Evolutionary conservation across 92 coral and sea anemone species (phyloP), one percentile per base, ranked within the genome.

Genomic region (Umimayanthus chanpuru): DNA sequence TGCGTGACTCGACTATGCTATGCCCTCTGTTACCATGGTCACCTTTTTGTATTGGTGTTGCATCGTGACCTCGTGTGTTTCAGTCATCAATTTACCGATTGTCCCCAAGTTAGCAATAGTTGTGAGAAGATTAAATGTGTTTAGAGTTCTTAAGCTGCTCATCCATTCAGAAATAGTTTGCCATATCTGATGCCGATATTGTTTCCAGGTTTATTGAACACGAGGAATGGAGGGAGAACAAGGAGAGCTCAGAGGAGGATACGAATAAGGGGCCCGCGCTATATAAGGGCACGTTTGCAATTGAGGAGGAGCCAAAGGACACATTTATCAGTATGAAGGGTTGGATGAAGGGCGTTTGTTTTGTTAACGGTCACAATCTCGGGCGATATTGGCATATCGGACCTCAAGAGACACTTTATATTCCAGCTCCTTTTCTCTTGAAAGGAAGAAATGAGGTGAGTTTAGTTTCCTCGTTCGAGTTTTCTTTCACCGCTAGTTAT

Each of bases 381-480:
- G 99, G 99, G 6, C 94, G 99, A 38, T 96, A 96, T 79, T 96
- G 99, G 99, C 87, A 83, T 32, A 92, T 89, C 30, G 99, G 99
- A 50, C 99, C 99, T 23, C 99, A 96, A 77, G 89, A 93, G 76
- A 32, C 36, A 2, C 36, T 32, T 32, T 32, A 32, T 32, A 32
- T 32, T 32, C 36, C 36, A 32, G 36, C 36, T 32, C 36, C 36
- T 32, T 32, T 32, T 32, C 36, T 32, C 36, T 32, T 32, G 36
- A 32, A 32, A 32, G 36, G 36, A 32, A 32, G 36, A 32, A 32
- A 32, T 32, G 36, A 32, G 36, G 36, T 32, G 36, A 32, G 36
- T 32, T 2, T 32, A 32, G 36, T 32, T 32, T 32, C 36, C 36
- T 32, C 36, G 36, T 2, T 32, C 2, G 36, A n/a, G n/a, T n/a